These are phyloP conservation scores for Lophotis ruficrista DNA, from an alignment of 2,113 vertebrate species.

Conservation along the genomic window DNA sequence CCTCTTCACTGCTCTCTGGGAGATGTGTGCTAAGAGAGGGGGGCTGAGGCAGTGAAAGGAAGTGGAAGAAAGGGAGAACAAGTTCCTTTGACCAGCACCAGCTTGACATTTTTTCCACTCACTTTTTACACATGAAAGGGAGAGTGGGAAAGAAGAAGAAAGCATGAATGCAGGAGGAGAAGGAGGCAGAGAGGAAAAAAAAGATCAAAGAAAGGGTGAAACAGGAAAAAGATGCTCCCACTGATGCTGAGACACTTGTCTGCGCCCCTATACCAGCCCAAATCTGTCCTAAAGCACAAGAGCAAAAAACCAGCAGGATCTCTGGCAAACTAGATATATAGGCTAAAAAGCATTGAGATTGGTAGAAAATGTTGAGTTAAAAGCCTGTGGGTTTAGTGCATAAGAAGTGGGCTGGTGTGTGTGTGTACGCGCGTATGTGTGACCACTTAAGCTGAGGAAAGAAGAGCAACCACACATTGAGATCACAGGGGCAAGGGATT, in stretches of 20 bases:
- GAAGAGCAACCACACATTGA: background rate
- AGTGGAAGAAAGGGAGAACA: conserved; percentile 20
- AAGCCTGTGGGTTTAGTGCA: background rate
- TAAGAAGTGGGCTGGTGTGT: background rate
- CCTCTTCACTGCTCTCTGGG: background rate
- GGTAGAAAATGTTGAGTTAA: background rate
- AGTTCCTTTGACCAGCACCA: conserved; percentile 49
- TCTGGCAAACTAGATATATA: background rate
- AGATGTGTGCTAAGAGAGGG: background rate
- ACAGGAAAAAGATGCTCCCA: conserved; percentile 1
- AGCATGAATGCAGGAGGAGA: conserved; percentile 30
- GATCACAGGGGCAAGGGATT: background rate
- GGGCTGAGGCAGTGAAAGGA: background rate
- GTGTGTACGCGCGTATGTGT: background rate
- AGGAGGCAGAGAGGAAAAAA: conserved; percentile 1
- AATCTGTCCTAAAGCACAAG: background rate
- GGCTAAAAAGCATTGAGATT: background rate
- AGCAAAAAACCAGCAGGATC: background rate
- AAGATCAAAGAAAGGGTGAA: conserved; percentile 32
- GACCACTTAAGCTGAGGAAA: background rate
- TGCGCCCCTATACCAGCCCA: background rate
- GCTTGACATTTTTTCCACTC: conserved; percentile 33
- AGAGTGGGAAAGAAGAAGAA: conserved; percentile 33
- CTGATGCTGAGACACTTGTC: background rate
- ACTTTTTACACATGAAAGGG: conserved; percentile 46